Evolutionary conservation across 2,113 vertebrate genomes (phyloP), one percentile per base, ranked within the genome.

Genomic region (Pseudopodoces humilis): DNA sequence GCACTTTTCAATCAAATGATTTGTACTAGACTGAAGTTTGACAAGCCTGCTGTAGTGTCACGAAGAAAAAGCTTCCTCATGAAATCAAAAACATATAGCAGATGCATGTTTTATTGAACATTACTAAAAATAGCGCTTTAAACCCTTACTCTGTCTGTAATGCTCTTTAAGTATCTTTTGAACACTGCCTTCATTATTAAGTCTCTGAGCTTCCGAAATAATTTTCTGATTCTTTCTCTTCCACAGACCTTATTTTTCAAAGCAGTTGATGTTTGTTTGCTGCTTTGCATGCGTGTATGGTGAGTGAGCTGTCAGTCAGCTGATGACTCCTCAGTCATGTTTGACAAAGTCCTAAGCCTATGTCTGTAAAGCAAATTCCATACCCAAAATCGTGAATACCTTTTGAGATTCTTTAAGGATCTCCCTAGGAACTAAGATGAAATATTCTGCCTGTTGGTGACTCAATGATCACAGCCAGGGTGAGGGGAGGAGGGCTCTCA

Each of bases 11-110:
- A 65, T 96, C 90, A 96, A 86, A 82, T 81, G 53, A 49, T 78
- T 92, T 46, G 43, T 92, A 82, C 53, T 39, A 96, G 92, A 50
- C 86, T 95, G 94, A 92, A 96, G 92, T 97, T 96, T 96, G 95
- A 97, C 77, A 82, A 93, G 85, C 72, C 86, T 20, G 9, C 83
- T 68, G 76, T 33, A 84, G 83, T 76, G 92, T 92, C 88, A 53
- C 2, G 2, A 79, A 84, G 90, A 91, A 94, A 86, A 86, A 92
- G 93, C 94, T 79, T 81, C 88, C 86, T 96, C 94, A 68, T 90
- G 87, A 95, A 96, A 94, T 96, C 88, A 95, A 96, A 97, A 97
- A 94, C 92, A 97, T 96, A 96, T 96, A 97, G 93, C 95, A 96
- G 95, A 96, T 95, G 94, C 94, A 97, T 96, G 95, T 95, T 97